Base-by-base conservation (phyloP, 1,140 invertebrate genomes). In the Adelges cooleyi region DNA sequence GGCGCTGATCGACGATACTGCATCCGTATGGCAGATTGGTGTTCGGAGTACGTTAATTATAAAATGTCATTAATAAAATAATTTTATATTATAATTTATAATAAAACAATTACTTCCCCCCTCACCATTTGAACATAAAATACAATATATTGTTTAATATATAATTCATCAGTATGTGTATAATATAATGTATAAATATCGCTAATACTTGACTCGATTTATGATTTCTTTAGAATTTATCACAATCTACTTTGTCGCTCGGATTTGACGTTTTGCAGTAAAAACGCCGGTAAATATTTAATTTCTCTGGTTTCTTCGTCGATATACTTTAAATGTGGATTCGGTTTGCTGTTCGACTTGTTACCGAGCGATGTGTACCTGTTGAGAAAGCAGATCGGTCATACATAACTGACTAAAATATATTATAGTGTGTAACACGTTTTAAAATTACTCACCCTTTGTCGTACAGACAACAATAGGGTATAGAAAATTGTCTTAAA, bases 401-500 rank as follows among this genome's bases (percentile, higher is more conserved):
- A 59, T n/a, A 48, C 50, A 44, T 0, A 17, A 66, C 38, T 20
- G 10, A 3, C 33, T 65, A 15, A 10, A 48, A 11, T 65, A 23
- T 42, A 44, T 40, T 15, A n/a, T n/a, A n/a, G n/a, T n/a, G n/a
- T n/a, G n/a, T 29, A 33, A 42, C 8, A 15, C 3, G 13, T 42
- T 13, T 53, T 46, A n/a, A 22, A 13, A 50, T 29, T 40, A 2
- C 69, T 78, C 75, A 86, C 80, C 92, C 93, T 73, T 80, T 73
- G 73, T 95, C 86, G 74, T 98, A 97, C 0, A 98, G 78, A 18
- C 77, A 78, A 74, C 94, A 97, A 72, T 95, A 97, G 46, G 92
- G 86, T 49, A 97, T 81, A 67, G 84, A 77, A 46, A 88, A 78
- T 17, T 80, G 73, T 11, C 87, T 74, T 8, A 97, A 78, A 72